Base-by-base conservation (phyloP, 2,797 vertebrate species). In the Catostomus latipinnis region DNA sequence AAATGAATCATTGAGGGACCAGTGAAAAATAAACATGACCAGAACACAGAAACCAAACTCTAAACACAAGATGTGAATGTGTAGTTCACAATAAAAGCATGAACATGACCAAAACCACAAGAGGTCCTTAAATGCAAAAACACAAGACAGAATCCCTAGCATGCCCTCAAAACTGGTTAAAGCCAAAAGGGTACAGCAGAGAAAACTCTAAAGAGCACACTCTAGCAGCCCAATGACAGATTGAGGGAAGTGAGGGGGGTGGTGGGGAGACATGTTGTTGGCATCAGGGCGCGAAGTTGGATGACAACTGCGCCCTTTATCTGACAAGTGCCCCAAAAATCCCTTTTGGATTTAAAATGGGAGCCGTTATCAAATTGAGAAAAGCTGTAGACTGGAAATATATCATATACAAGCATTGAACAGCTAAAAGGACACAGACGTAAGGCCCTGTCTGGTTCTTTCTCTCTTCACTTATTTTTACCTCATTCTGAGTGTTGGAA, bases 331-430 rank as follows among this genome's bases (percentile, higher is more conserved):
- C 74, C 74, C 69, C 74, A 84, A 87, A 87, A 88, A 87, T 81
- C 62, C 81, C 76, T 85, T 87, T 87, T 83, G 34, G 88, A 89
- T 91, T 88, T 87, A 87, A 85, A 90, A 88, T 84, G 84, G 87
- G 89, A 84, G 85, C 86, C 70, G 86, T 91, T 92, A 91, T 92
- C 89, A 91, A 92, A 91, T 87, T 83, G 86, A 87, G 85, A 90
- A 89, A 71, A 89, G 83, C 84, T 76, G 63, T 67, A 81, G 34
- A 34, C 84, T 75, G 74, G 57, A 78, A 85, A 86, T 73, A 80
- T 75, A 78, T 86, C 83, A 83, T 84, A 86, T 71, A 86, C 81
- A 81, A 9, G 82, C 85, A 85, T 80, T 88, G 85, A 80, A 78
- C 85, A 65, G 87, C 87, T 89, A 85, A 91, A 92, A 88, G 86